These are phyloP conservation scores for Sussaba pulchella DNA, from an alignment of 2,888 invertebrate species.

Conservation along the genomic window DNA sequence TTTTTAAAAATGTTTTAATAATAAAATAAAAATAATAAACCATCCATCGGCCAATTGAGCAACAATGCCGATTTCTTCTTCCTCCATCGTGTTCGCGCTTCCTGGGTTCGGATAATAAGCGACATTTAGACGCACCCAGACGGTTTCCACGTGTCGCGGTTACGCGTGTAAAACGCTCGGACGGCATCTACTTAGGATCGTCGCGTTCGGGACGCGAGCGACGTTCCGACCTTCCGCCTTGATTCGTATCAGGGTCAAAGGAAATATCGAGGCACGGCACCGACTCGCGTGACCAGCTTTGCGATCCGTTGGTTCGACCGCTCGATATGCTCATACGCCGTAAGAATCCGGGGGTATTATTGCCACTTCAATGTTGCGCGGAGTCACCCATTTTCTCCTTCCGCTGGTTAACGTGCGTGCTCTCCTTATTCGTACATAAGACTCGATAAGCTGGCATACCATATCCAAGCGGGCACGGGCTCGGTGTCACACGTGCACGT, in stretches of 20 bases:
- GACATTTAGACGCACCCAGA: conserved; percentile 47
- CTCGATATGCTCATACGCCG: conserved; percentile 30
- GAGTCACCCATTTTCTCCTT: conserved; percentile 1
- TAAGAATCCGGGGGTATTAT: conserved; percentile 11
- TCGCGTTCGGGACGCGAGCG: conserved; percentile 18
- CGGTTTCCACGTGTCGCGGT: conserved; percentile 53
- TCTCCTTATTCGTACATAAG: conserved; percentile 38
- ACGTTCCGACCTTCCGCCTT: conserved; percentile 60
- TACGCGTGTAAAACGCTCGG: conserved; percentile 2
- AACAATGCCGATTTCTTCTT: conserved; percentile 26
- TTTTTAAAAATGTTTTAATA: too few relatives aligned
- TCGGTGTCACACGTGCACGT: not conserved
- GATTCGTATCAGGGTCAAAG: conserved; percentile 55
- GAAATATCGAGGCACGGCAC: conserved; percentile 64
- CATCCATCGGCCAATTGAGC: conserved; percentile 29
- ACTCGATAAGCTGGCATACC: not conserved
- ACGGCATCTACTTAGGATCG: conserved; percentile 30
- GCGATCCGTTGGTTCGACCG: conserved; percentile 18
- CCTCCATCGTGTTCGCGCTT: conserved; percentile 27
- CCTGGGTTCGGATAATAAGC: conserved; percentile 49
- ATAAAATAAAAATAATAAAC: not conserved
- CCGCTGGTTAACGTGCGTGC: not conserved
- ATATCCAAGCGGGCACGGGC: not conserved
- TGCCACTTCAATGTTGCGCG: conserved; percentile 8
- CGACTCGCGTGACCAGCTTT: conserved; percentile 54